Percentiles rank a stretch among this genome's conserved stretches.
phyloP scores from a whole-genome alignment of 2,113 vertebrate genomes.

The Oryzias woworae region DNA sequence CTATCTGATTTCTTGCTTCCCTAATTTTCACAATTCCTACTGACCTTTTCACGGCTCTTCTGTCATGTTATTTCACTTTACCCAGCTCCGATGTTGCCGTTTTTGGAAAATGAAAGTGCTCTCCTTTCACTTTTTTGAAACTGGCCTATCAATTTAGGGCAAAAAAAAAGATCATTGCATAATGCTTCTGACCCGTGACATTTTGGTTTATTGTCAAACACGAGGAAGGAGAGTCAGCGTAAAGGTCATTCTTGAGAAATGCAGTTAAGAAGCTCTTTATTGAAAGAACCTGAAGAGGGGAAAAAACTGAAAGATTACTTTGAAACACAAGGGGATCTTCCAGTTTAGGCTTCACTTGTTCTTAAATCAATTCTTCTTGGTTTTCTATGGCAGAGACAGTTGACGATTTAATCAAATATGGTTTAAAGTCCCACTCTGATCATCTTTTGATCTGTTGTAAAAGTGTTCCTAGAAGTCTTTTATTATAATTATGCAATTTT shows the following conservation, averaged over 20 bases:
- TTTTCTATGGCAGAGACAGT: neutral
- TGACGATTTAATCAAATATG: neutral
- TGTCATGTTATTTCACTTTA: constrained; percentile 6
- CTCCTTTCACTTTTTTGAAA: constrained; percentile 1
- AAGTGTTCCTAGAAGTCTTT: too few relatives aligned
- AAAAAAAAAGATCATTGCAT: neutral
- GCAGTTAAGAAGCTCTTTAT: constrained; percentile 14
- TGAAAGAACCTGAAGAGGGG: constrained; percentile 3
- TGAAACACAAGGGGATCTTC: neutral
- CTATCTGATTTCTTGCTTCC: constrained; percentile 17
- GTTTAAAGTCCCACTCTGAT: neutral
- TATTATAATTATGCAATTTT: too few relatives aligned
- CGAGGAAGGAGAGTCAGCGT: constrained; percentile 15
- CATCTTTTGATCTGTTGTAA: too few relatives aligned
- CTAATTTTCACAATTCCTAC: constrained; percentile 22
- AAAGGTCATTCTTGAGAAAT: constrained; percentile 35
- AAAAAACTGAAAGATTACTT: neutral
- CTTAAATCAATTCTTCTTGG: neutral
- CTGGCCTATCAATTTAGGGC: neutral
- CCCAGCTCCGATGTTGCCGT: constrained; percentile 16
- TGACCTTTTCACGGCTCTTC: constrained; percentile 26
- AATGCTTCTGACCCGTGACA: constrained; percentile 27
- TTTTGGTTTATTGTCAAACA: constrained; percentile 37
- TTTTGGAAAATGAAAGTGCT: constrained; percentile 17
- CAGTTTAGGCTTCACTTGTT: too few relatives aligned